Percentiles rank a stretch among this genome's conserved stretches.
Evolutionary conservation across 2,888 invertebrate species (phyloP).

Genomic region (Carcina quercana): DNA sequence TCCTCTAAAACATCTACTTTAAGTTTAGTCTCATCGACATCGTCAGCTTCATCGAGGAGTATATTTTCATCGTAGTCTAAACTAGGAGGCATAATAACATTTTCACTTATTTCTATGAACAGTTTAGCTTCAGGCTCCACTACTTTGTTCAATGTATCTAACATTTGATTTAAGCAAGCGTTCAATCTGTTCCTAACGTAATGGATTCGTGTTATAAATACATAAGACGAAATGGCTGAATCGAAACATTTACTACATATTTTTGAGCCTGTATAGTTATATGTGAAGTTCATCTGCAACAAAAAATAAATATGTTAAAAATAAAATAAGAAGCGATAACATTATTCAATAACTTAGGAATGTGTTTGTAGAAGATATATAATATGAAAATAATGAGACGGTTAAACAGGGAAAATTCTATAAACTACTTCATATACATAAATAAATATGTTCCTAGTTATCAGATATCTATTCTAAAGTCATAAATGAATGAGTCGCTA

Average conservation of each 20-base stretch:
- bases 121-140: conserved; percentile 30
- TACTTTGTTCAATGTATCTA: conserved; percentile 34
- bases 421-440: too few relatives aligned
- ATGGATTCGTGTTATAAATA: conserved; percentile 42
- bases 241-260: conserved; percentile 57
- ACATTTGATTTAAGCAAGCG: conserved; percentile 41
- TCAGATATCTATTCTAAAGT: too few relatives aligned
- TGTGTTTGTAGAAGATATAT: too few relatives aligned
- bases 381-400: too few relatives aligned
- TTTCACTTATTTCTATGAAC: conserved; percentile 47
- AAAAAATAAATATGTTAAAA: conserved; percentile 27
- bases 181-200: conserved; percentile 43
- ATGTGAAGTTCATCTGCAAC: conserved; percentile 50
- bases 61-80: conserved; percentile 26
- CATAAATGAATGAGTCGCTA: too few relatives aligned
- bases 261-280: conserved; percentile 48
- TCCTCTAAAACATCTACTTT: conserved; percentile 58
- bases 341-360: too few relatives aligned
- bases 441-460: too few relatives aligned
- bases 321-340: conserved; percentile 18
- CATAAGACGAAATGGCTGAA: conserved; percentile 44
- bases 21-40: conserved; percentile 32
- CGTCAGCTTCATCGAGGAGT: conserved; percentile 24
- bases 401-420: too few relatives aligned
- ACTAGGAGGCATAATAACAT: conserved; percentile 36